Percentiles rank a stretch among this genome's conserved stretches.
Evolutionary conservation across 2,113 vertebrate genomes (phyloP).

Genomic region (Pseudopodoces humilis): DNA sequence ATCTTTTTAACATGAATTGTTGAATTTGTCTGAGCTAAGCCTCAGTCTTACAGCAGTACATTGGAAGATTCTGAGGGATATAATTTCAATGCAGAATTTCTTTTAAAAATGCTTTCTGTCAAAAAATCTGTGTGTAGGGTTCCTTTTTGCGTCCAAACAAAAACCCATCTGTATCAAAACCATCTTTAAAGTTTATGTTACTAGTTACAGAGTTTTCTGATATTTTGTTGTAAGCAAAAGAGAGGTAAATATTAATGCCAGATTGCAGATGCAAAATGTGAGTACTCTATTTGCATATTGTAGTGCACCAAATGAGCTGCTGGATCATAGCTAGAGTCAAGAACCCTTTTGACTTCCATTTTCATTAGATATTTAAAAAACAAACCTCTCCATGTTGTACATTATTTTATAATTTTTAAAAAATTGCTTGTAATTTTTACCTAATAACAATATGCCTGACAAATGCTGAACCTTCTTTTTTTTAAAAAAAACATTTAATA

Average conservation of each 20-base stretch:
- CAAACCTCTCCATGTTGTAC: background rate
- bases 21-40: background rate
- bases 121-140: background rate
- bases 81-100: background rate
- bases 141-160: background rate
- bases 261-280: background rate
- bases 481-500: background rate
- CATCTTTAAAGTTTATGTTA: background rate
- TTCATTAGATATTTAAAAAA: background rate
- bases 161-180: background rate
- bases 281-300: background rate
- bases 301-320: background rate
- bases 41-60: background rate
- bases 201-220: background rate
- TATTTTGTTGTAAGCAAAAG: background rate
- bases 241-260: background rate
- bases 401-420: background rate
- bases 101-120: background rate
- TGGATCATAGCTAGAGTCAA: fast-evolving
- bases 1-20: background rate
- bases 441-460: background rate
- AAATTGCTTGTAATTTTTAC: background rate
- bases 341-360: background rate
- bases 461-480: background rate
- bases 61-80: background rate